Conservation (phyloP, 2,113 vertebrate species). For the Dinomys branickii region DNA sequence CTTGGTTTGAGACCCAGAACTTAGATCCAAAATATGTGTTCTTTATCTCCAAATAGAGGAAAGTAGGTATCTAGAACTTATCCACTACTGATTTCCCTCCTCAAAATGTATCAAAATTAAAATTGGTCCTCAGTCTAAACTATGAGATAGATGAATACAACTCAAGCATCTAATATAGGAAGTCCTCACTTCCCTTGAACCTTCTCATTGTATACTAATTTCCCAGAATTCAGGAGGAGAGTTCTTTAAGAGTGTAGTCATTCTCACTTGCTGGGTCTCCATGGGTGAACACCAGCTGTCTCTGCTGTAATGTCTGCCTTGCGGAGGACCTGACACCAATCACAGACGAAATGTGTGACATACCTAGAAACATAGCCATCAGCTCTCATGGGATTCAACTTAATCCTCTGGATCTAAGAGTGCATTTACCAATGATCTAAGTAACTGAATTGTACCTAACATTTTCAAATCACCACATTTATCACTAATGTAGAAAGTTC, state of each 20-base stretch:
- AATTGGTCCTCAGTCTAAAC: background rate
- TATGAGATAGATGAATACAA: background rate
- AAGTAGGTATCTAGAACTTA: background rate
- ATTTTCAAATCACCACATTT: slow-evolving; percentile 47
- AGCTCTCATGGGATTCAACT: slow-evolving; percentile 2
- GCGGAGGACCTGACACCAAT: background rate
- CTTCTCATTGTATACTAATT: background rate
- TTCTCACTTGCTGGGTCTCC: background rate
- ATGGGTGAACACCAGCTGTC: background rate
- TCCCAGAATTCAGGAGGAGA: background rate
- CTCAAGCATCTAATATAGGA: background rate
- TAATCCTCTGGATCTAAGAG: background rate
- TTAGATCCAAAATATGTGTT: background rate
- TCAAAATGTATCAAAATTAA: background rate
- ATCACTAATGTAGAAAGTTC: slow-evolving; percentile 51
- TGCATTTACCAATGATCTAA: slow-evolving; percentile 32
- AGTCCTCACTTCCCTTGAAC: background rate
- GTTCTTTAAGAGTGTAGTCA: background rate
- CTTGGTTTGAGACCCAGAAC: background rate
- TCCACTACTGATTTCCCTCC: background rate
- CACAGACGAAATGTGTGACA: background rate
- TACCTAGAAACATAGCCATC: background rate
- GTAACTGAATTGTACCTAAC: background rate
- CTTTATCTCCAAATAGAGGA: background rate
- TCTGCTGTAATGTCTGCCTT: background rate